Conservation (phyloP, 2,113 vertebrate genomes). For the Callipepla californica region DNA sequence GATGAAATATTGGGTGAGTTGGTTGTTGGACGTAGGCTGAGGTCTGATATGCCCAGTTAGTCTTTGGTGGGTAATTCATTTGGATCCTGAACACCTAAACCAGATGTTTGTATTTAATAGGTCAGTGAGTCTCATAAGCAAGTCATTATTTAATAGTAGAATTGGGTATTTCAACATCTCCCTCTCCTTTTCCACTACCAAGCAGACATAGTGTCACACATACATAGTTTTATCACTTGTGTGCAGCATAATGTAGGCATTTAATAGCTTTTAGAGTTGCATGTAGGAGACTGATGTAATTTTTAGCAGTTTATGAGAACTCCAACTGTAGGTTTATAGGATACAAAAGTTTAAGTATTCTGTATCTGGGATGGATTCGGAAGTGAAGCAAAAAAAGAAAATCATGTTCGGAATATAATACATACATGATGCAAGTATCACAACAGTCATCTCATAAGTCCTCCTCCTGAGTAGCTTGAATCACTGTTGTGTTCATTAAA, state of each 20-base stretch:
- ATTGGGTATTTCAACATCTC: conserved; percentile 65
- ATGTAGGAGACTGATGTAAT: conserved; percentile 64
- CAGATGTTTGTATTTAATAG: conserved; percentile 75
- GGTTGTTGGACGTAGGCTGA: conserved; percentile 14
- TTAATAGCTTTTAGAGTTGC: conserved; percentile 45
- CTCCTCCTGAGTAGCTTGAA: background rate
- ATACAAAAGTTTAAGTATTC: conserved; percentile 62
- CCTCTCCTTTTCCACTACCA: conserved; percentile 48
- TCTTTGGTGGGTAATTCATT: conserved; percentile 71
- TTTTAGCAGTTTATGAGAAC: conserved; percentile 57
- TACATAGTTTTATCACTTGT: conserved; percentile 61
- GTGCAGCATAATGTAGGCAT: conserved; percentile 54
- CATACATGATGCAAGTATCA: background rate
- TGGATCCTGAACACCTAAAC: conserved; percentile 60
- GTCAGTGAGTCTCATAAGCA: conserved; percentile 67
- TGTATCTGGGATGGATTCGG: background rate
- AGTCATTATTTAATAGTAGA: conserved; percentile 71
- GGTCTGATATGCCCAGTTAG: conserved; percentile 48
- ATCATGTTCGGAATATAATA: conserved; percentile 20
- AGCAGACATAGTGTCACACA: conserved; percentile 75
- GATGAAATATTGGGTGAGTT: conserved; percentile 60
- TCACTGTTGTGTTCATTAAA: background rate
- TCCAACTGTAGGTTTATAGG: conserved; percentile 45
- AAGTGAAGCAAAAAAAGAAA: conserved; percentile 4
- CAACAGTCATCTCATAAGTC: background rate